Evolutionary conservation across 2,797 vertebrate genomes (phyloP), one percentile per base, ranked within the genome.

Genomic region (Typhlichthys eigenmanni): DNA sequence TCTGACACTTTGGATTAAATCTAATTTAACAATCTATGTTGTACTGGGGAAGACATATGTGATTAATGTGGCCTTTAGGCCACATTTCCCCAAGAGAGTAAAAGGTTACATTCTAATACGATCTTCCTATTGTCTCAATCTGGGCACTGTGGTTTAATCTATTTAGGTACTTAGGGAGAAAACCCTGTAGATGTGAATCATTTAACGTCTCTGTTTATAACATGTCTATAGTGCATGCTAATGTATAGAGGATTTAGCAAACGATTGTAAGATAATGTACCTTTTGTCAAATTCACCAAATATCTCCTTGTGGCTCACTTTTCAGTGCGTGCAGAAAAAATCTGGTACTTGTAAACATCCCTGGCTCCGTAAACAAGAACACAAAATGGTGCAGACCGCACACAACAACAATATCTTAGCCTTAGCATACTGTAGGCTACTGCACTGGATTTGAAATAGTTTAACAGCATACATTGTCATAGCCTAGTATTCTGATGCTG

Each of bases 41-140:
- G 65, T 76, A 79, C 77, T 77, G 77, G 58, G 80, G 67, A 71
- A 78, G 77, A 72, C 66, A 69, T 58, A 68, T 45, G 47, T 78
- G 72, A 83, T 86, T 79, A 82, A 83, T 68, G 54, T 66, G 76
- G 59, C 70, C 75, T 85, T 82, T 64, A 61, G 64, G 72, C 45
- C 76, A 82, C 71, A 60, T 70, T 69, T 19, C 38, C 69, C 64
- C 29, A 10, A 60, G 74, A 85, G 62, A 59, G 24, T 3, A 12
- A 19, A 46, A 53, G 64, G 56, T 50, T 67, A 45, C 64, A 78
- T 69, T 60, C 46, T 29, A 43, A 69, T 80, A 73, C 17, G 58
- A 24, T 47, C 54, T 54, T 56, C 29, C 52, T 19, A 14, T 14
- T 65, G 38, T 49, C 55, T 48, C 16, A 19, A 56, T 61, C 49